phyloP scores from a whole-genome alignment of 1,140 invertebrate genomes.

The Caenorhabditis briggsae region DNA sequence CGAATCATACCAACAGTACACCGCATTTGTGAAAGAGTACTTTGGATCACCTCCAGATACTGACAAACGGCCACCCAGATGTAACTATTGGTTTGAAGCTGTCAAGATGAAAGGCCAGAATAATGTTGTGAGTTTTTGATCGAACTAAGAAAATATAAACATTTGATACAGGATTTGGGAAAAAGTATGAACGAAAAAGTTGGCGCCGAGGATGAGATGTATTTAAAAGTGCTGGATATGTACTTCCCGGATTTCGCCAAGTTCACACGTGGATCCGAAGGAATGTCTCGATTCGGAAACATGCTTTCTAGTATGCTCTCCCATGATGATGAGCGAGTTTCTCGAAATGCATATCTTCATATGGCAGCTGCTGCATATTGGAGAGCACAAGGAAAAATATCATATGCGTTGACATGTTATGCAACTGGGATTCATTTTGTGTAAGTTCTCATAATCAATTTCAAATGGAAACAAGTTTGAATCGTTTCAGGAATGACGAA shows the following conservation, averaged over 20 bases:
- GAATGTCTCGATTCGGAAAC: constrained; percentile 43
- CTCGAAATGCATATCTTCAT: constrained; percentile 52
- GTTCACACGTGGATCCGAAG: constrained; percentile 32
- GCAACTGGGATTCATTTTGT: constrained; percentile 38
- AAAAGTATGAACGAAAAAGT: constrained; percentile 22
- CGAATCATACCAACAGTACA: constrained; percentile 42
- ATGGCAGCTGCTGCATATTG: constrained; percentile 57
- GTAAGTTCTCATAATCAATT: background rate
- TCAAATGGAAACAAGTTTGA: background rate
- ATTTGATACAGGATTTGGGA: background rate
- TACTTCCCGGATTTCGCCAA: constrained; percentile 38
- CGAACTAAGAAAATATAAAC: background rate
- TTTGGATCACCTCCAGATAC: constrained; percentile 40
- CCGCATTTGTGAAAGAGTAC: constrained; percentile 56
- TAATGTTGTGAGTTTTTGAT: constrained; percentile 10
- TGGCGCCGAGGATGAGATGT: constrained; percentile 11
- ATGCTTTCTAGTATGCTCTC: constrained; percentile 43
- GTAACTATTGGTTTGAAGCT: constrained; percentile 56
- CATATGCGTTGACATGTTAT: constrained; percentile 57
- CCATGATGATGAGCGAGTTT: constrained; percentile 47
- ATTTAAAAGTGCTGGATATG: constrained; percentile 16
- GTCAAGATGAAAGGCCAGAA: constrained; percentile 43
- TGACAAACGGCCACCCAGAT: constrained; percentile 33
- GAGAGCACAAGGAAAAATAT: constrained; percentile 49
- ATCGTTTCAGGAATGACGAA: constrained; percentile 13